Evolutionary conservation across 2,113 vertebrate species (phyloP).

Genomic region (Chionis minor): DNA sequence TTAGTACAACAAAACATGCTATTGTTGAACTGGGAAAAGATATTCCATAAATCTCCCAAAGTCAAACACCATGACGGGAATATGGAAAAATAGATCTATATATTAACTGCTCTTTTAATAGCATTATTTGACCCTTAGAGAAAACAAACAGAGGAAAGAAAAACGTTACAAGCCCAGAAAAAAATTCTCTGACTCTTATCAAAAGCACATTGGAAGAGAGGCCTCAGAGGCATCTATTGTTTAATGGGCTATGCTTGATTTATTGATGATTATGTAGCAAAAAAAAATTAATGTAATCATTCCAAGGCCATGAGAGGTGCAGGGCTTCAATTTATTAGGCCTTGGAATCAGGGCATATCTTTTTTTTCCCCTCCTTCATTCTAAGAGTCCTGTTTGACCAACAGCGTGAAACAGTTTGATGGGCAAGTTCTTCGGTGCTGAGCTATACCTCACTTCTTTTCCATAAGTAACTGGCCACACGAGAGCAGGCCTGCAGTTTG

Average conservation of each 20-base stretch:
- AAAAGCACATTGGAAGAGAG: conserved; percentile 65
- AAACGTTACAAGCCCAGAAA: conserved; percentile 46
- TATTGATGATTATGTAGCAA: conserved; percentile 54
- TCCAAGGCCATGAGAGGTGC: neutral
- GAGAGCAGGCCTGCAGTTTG: conserved; percentile 23
- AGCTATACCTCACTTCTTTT: conserved; percentile 3
- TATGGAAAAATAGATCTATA: conserved; percentile 53
- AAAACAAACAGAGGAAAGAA: conserved; percentile 68
- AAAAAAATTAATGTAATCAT: neutral
- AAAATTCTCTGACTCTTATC: conserved; percentile 61
- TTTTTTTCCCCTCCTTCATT: neutral
- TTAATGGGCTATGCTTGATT: conserved; percentile 60
- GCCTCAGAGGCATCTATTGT: conserved; percentile 60
- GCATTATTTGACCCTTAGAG: conserved; percentile 67
- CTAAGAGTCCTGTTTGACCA: neutral
- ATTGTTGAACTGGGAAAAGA: conserved; percentile 67
- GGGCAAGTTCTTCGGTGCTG: neutral
- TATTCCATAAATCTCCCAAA: conserved; percentile 65
- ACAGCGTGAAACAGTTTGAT: conserved; percentile 18
- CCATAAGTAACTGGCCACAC: neutral
- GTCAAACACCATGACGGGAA: conserved; percentile 60
- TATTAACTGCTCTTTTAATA: conserved; percentile 67
- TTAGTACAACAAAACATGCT: conserved; percentile 53
- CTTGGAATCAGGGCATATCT: neutral
- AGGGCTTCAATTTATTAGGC: conserved; percentile 7